Base-by-base conservation (phyloP, 2,888 invertebrate genomes). In the Drosophila demipolita region DNA sequence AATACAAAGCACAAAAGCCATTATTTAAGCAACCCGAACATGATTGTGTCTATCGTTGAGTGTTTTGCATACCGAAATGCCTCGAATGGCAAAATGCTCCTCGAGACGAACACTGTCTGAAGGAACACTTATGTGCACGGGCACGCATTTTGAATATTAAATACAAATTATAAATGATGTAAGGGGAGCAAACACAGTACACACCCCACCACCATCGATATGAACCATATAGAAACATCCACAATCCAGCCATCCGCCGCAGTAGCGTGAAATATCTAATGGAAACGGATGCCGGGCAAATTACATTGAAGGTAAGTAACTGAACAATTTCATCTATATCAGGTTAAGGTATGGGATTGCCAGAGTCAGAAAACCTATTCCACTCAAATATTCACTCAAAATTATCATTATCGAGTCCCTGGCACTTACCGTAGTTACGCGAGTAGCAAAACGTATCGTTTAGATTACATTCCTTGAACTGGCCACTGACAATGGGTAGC, bases 381-480 rank as follows among this genome's bases (percentile, higher is more conserved):
- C 2, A 45, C 15, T 33, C 48, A 23, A 26, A 35, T 17, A 9
- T 23, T 0, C n/a, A n/a, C n/a, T n/a, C n/a, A n/a, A n/a, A n/a
- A 12, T 49, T 12, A 15, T 23, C 3, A 23, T 6, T 23, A 15
- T 17, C 17, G 12, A 66, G 15, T 35, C 4, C 17, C 6, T 23
- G 2, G 17, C 2, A 70, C 89, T 62, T 66, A 93, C 93, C 92
- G 80, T 91, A 93, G 75, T 92, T 90, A 1, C 74, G 68, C 1
- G 90, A 76, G 76, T 90, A 93, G 66, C 93, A 93, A 15, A 83
- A 65, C 11, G 92, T 87, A 74, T 93, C 93, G 57, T 87, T 91
- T 0, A 93, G 80, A 45, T 86, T 85, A 72, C 93, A 93, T 59
- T 93, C 91, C 32, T 83, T 85, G 45, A 80, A 83, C n/a, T 87